Evolutionary conservation across 2,888 invertebrate genomes (phyloP).

Genomic region (Dryadula phaetusa): DNA sequence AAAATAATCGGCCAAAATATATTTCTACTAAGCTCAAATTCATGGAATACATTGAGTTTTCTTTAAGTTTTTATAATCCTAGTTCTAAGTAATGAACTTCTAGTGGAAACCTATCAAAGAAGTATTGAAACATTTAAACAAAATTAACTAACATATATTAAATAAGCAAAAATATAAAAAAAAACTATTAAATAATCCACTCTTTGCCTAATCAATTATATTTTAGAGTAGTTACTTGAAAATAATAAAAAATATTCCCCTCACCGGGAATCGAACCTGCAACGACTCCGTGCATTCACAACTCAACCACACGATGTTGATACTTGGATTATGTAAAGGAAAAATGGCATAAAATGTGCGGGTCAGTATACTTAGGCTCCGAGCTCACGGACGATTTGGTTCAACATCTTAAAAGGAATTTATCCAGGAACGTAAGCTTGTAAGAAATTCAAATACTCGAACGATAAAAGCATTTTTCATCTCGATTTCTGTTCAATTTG

Average conservation of each 20-base stretch:
- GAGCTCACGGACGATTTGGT: constrained; percentile 56
- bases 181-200: too few relatives aligned
- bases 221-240: too few relatives aligned
- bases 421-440: constrained; percentile 62
- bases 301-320: background rate
- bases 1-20: too few relatives aligned
- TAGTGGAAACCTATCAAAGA: too few relatives aligned
- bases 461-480: constrained; percentile 70
- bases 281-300: background rate
- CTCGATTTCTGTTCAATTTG: constrained; percentile 63
- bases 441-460: constrained; percentile 72
- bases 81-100: too few relatives aligned
- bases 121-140: too few relatives aligned
- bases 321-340: constrained; percentile 44
- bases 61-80: too few relatives aligned
- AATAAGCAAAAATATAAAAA: too few relatives aligned
- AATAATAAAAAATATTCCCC: background rate
- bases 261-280: background rate
- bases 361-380: constrained; percentile 62
- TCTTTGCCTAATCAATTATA: too few relatives aligned
- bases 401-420: constrained; percentile 66
- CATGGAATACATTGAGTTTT: too few relatives aligned
- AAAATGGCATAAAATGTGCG: constrained; percentile 51
- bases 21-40: too few relatives aligned
- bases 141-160: too few relatives aligned